Percentiles rank a stretch among this genome's conserved stretches.
These are phyloP conservation scores for Elgaria multicarinata DNA, from an alignment of 2,113 vertebrate species.

Conservation along the genomic window DNA sequence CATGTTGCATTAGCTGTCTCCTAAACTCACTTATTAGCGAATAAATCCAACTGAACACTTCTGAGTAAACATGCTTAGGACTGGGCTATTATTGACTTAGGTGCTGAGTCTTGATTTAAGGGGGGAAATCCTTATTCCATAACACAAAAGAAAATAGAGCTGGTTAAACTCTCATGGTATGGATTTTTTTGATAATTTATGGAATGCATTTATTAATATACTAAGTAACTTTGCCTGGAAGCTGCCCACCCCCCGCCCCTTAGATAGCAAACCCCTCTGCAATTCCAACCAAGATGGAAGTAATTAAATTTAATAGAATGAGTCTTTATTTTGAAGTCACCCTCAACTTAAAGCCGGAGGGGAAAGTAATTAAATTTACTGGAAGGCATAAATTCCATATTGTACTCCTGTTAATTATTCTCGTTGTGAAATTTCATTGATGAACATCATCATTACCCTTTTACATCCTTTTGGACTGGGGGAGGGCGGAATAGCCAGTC, in stretches of 20 bases:
- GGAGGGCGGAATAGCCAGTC: neutral
- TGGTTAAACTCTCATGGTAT: neutral
- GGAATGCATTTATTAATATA: neutral
- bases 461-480: neutral
- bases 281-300: neutral
- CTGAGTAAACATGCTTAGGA: neutral
- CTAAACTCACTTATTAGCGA: neutral
- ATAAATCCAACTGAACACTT: neutral
- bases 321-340: slow-evolving; percentile 30
- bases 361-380: slow-evolving; percentile 56
- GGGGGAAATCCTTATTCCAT: neutral
- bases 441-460: slow-evolving; percentile 30
- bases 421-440: slow-evolving; percentile 53
- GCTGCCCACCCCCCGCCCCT: neutral
- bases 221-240: neutral
- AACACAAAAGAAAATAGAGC: neutral
- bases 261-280: neutral
- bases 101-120: neutral
- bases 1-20: neutral
- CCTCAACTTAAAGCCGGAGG: slow-evolving; percentile 46
- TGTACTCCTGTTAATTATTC: slow-evolving; percentile 45
- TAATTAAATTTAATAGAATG: slow-evolving; percentile 28
- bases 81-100: neutral
- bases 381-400: slow-evolving; percentile 31
- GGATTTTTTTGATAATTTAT: neutral